Conservation (phyloP, 1,140 invertebrate genomes). For the Drosophila equinoxialis region DNA sequence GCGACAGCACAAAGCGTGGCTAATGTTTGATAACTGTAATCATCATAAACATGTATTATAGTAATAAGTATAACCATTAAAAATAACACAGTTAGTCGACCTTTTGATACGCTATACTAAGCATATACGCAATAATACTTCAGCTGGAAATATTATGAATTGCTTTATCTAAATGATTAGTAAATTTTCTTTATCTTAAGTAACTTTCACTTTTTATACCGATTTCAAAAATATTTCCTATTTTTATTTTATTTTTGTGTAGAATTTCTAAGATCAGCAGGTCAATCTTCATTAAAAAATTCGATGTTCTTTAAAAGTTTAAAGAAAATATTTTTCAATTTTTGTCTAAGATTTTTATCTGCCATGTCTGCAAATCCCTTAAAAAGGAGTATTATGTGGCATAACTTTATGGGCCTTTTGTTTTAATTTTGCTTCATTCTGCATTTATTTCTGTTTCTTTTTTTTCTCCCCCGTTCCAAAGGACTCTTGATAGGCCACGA, state of each 20-base stretch:
- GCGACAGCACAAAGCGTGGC: slow-evolving; percentile 46
- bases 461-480: not conserved
- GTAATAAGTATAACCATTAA: slow-evolving; percentile 24
- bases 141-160: too few relatives aligned
- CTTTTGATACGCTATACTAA: not conserved
- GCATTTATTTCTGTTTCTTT: not conserved
- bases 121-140: not conserved
- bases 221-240: too few relatives aligned
- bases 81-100: not conserved
- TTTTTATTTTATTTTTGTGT: too few relatives aligned
- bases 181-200: too few relatives aligned
- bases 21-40: slow-evolving; percentile 73
- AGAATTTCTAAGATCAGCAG: too few relatives aligned
- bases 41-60: slow-evolving; percentile 60
- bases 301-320: not conserved
- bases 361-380: not conserved
- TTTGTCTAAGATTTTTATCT: not conserved
- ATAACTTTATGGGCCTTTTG: slow-evolving; percentile 8
- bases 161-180: too few relatives aligned
- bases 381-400: not conserved
- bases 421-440: slow-evolving; percentile 6
- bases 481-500: slow-evolving; percentile 13
- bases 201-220: too few relatives aligned
- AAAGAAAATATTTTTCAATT: not conserved
- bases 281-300: too few relatives aligned